Evolutionary conservation across 2,888 invertebrate genomes (phyloP).

Genomic region (Cheilosia vulpina): DNA sequence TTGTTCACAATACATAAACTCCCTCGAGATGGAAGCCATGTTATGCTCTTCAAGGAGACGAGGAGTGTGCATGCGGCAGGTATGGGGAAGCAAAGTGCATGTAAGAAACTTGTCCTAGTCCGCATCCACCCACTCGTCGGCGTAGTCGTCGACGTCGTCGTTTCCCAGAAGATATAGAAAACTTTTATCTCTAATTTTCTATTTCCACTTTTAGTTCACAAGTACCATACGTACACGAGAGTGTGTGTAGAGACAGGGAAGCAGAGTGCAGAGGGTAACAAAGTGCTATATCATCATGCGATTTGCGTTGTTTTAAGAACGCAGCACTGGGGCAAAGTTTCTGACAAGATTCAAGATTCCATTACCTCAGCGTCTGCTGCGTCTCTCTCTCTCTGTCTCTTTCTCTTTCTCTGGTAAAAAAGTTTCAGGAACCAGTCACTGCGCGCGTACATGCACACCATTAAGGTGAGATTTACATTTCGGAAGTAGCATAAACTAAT

Average conservation of each 20-base stretch:
- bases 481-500: constrained; percentile 76
- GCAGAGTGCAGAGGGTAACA: constrained; percentile 72
- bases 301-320: constrained; percentile 75
- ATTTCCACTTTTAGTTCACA: constrained; percentile 72
- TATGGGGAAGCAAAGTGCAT: constrained; percentile 54
- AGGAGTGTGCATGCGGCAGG: background rate
- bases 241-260: background rate
- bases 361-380: constrained; percentile 47
- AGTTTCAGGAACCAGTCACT: constrained; percentile 37
- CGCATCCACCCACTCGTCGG: constrained; percentile 11
- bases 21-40: constrained; percentile 70
- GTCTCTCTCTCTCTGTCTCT: background rate
- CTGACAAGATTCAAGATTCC: constrained; percentile 74
- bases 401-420: background rate
- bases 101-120: constrained; percentile 67
- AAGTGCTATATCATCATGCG: constrained; percentile 73
- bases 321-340: constrained; percentile 73
- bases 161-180: constrained; percentile 63
- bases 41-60: constrained; percentile 51
- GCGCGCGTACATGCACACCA: constrained; percentile 41
- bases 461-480: constrained; percentile 73
- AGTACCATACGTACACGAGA: constrained; percentile 9
- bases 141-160: constrained; percentile 9
- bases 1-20: constrained; percentile 75
- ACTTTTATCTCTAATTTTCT: constrained; percentile 75